These are phyloP conservation scores for Ondatra zibethicus DNA, from an alignment of 2,113 vertebrate species.

Conservation along the genomic window DNA sequence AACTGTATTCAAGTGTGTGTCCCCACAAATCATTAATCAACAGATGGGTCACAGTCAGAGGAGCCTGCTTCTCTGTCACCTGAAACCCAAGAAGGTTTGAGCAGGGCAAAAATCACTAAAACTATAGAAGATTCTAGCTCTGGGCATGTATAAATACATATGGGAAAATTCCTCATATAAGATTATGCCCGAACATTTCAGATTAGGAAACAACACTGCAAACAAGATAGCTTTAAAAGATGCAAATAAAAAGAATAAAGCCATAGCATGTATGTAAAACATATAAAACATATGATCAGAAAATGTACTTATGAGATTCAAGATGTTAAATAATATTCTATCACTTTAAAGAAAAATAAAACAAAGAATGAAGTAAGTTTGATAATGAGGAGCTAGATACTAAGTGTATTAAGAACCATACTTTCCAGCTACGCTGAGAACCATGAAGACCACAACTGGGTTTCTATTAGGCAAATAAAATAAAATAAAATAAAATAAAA, in stretches of 20 bases:
- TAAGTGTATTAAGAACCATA: neutral
- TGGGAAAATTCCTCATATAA: neutral
- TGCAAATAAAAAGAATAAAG: constrained; percentile 28
- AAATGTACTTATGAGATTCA: neutral
- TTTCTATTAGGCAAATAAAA: constrained; percentile 20
- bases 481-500: neutral
- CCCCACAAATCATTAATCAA: neutral
- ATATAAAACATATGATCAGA: neutral
- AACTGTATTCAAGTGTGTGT: neutral
- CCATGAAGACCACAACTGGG: neutral
- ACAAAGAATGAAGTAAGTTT: neutral
- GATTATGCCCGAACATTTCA: constrained; percentile 22
- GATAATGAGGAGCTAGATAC: constrained; percentile 12
- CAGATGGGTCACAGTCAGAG: neutral
- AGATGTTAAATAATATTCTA: constrained; percentile 10
- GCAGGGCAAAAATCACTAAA: neutral
- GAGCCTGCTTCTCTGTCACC: neutral
- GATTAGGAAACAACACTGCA: neutral
- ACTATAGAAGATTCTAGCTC: constrained; percentile 39
- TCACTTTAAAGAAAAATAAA: constrained; percentile 46
- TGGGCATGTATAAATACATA: neutral
- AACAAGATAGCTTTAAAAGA: constrained; percentile 3
- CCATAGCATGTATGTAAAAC: neutral
- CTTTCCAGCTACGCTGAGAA: neutral
- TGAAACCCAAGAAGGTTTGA: constrained; percentile 4